Base-by-base conservation (phyloP, 1,140 invertebrate genomes). In the Diorhabda sublineata region DNA sequence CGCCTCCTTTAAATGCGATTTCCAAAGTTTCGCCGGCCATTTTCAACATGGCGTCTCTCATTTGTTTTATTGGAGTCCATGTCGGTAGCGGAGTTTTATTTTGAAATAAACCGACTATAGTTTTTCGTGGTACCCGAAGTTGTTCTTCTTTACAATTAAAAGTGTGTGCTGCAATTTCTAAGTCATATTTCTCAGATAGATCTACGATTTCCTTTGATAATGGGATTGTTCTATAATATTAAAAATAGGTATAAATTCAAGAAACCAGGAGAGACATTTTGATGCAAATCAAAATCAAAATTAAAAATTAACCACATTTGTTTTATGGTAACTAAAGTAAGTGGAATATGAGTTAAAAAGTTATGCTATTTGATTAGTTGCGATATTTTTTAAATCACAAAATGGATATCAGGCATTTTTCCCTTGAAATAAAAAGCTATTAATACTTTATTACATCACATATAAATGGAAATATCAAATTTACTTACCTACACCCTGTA, bases 41-140 rank as follows among this genome's bases (percentile, higher is more conserved):
- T 42, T 89, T 80, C 81, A 92, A 89, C 66, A 99, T 86, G 11
- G 91, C 92, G 69, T 91, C 83, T 71, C 91, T 85, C 83, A 98
- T 97, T 58, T 89, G 85, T 11, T 81, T 75, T 63, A 99, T 83
- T 3, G 93, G 87, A 3, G 85, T 88, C 59, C 85, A 87, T 3
- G 97, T 96, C 3, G 91, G 85, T 45, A 90, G 66, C 0, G 89
- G 91, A 61, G 98, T 95, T 60, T 89, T 84, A 83, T 74, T 57
- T 64, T 98, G 91, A 72, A 99, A 91, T 56, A 95, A 81, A 8
- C 92, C 97, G 45, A 98, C 87, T 69, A 78, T 81, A 11, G 98
- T 91, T 56, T 92, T 80, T 61, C 92, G 84, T 2, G 91, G 85
- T 42, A 84, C 79, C 58, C 95, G 84, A 2, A 89, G 81, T 74